Percentiles rank a stretch among this genome's conserved stretches.
phyloP scores from a whole-genome alignment of 92 coral and sea anemone species.

The Zoanthus solanderi region DNA sequence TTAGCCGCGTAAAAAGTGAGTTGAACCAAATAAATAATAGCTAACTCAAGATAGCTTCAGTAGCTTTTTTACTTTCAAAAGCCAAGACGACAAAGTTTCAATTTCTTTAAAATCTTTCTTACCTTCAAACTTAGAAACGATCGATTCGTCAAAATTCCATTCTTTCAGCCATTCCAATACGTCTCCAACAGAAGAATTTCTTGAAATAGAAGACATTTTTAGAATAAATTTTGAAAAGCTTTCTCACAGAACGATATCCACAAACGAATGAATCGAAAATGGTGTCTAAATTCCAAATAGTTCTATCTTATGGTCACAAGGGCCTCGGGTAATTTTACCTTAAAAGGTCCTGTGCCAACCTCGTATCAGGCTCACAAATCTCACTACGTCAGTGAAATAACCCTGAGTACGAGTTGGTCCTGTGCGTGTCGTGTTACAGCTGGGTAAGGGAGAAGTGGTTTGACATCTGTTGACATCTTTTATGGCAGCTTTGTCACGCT shows the following conservation, averaged over 20 bases:
- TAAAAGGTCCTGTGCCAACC: too few relatives aligned
- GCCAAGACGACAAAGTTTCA: background rate
- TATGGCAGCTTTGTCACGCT: background rate
- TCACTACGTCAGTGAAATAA: too few relatives aligned
- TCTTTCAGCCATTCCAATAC: slow-evolving; percentile 55
- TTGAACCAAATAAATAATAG: background rate
- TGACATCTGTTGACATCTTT: slow-evolving; percentile 17
- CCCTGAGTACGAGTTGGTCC: background rate
- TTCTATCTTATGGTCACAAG: background rate
- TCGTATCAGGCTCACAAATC: too few relatives aligned
- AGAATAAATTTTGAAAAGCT: background rate
- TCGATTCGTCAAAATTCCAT: slow-evolving; percentile 30
- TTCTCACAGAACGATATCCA: background rate
- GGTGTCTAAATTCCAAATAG: background rate
- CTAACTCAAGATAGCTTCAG: background rate
- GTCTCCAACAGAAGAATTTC: slow-evolving; percentile 19
- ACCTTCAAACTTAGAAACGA: slow-evolving; percentile 46
- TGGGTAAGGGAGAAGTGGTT: background rate
- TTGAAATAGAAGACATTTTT: background rate
- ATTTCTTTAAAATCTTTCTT: slow-evolving; percentile 11
- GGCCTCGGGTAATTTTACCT: background rate
- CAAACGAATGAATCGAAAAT: slow-evolving; percentile 7
- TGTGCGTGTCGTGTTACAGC: background rate
- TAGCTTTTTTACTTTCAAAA: slow-evolving; percentile 3
- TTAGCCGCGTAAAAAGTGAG: too few relatives aligned